phyloP scores from a whole-genome alignment of 1,140 invertebrate species.

The Solenopsis fugax region DNA sequence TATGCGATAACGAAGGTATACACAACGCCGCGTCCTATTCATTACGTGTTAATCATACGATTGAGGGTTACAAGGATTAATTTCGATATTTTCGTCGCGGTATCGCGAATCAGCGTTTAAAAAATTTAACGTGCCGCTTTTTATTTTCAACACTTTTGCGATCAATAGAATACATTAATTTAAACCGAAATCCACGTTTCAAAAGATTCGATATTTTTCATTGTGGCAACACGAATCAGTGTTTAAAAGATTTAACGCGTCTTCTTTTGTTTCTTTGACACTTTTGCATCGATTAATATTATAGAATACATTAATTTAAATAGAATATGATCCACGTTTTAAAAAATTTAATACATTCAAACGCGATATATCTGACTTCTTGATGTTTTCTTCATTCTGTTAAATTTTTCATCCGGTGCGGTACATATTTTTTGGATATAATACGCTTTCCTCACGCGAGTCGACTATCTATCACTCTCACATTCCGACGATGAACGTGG shows the following conservation, averaged over 20 bases:
- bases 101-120: background rate
- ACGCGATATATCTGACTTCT: background rate
- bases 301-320: background rate
- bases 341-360: background rate
- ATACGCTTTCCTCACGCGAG: background rate
- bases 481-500: background rate
- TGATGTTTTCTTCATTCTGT: background rate
- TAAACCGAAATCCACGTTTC: background rate
- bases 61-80: constrained; percentile 7
- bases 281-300: too few species aligned
- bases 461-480: background rate
- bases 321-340: background rate
- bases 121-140: background rate
- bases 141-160: background rate
- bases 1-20: constrained; percentile 38
- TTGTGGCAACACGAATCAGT: background rate
- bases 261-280: too few species aligned
- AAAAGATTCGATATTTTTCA: background rate
- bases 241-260: too few species aligned
- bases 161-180: background rate
- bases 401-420: background rate
- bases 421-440: constrained; percentile 19
- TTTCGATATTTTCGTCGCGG: background rate
- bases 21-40: constrained; percentile 2
- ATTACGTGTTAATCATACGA: constrained; percentile 28